Base-by-base conservation (phyloP, 92 coral and sea anemone genomes). In the Zoanthus gigantus region DNA sequence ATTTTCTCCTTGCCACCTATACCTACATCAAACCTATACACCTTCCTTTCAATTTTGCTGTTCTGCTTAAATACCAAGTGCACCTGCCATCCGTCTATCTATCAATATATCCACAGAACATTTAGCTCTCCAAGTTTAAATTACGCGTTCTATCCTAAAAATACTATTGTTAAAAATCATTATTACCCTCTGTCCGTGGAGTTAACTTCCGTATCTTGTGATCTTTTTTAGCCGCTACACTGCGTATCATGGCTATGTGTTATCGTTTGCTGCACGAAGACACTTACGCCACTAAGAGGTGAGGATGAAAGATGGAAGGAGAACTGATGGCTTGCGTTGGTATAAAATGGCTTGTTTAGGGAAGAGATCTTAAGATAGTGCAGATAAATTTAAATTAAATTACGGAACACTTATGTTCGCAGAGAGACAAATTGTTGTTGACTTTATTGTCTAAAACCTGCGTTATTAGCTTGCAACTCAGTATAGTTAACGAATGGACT, bases 201-300 rank as follows among this genome's bases (percentile, higher is more conserved):
- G 8, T 63, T 9, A 1, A 4, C n/a, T 23, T 63, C 8, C 0
- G 9, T n/a, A 7, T 63, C 1, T 3, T 16, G 12, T n/a, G n/a
- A 60, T 60, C 37, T 58, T 60, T 46, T 74, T 66, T 68, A 95
- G 99, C 98, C 82, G 92, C 96, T 10, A 95, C 96, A 0, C 32
- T 96, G 61, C 91, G 83, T 52, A 78, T 96, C 54, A 52, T 95
- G 52, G 88, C 95, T 2, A 93, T 91, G 78, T 96, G 97, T 16
- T 92, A 95, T 86, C 87, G 87, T 15, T 92, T 93, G 61, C 83
- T 96, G 29, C 99, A 91, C 66, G 97, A 96, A 58, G 89, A 96
- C 54, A 90, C 89, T 6, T 96, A 88, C 81, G 98, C 98, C 10
- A 96, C 99, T 7, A 96, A 96, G 92, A 86, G 98, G 97, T 92